A percentile compares a stretch with the other conserved stretches of the same genome.
phyloP scores from a whole-genome alignment of 2,113 vertebrate species.

The Poeciliopsis retropinna region DNA sequence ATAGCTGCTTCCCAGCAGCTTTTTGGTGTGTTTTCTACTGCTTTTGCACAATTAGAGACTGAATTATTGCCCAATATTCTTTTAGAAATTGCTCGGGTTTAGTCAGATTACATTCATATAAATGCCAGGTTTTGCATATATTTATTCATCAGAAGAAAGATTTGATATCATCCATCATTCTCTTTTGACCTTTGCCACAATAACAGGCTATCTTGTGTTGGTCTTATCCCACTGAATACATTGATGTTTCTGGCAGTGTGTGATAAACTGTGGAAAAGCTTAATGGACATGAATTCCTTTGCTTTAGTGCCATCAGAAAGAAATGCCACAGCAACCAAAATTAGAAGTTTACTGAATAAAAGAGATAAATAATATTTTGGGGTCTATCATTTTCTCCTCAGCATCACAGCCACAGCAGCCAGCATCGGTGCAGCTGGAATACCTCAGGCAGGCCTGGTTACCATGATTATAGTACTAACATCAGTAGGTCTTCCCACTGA shows the following conservation, averaged over 20 bases:
- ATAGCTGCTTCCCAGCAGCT: background rate
- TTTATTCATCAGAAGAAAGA: background rate
- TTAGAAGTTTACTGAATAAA: background rate
- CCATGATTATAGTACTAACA: conserved; percentile 97
- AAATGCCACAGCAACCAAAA: background rate
- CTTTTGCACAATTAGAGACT: too few species aligned
- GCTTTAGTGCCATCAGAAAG: background rate
- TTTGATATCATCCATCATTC: background rate
- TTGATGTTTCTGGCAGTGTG: background rate
- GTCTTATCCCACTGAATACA: background rate
- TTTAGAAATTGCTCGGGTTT: too few species aligned
- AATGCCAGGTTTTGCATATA: background rate
- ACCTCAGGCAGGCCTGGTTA: conserved; percentile 96
- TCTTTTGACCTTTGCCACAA: background rate
- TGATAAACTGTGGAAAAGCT: background rate
- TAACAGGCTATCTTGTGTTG: background rate
- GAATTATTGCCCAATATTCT: too few species aligned
- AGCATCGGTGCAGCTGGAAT: conserved; percentile 98
- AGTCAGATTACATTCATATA: background rate
- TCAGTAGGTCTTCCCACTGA: conserved; percentile 97
- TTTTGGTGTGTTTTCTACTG: too few species aligned
- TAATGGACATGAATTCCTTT: background rate
- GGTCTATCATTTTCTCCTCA: conserved; percentile 52
- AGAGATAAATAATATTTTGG: background rate
- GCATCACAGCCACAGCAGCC: conserved; percentile 96